Evolutionary conservation across 1,140 invertebrate species (phyloP), one percentile per base, ranked within the genome.

Genomic region (Lepidotrigona ventralis): DNA sequence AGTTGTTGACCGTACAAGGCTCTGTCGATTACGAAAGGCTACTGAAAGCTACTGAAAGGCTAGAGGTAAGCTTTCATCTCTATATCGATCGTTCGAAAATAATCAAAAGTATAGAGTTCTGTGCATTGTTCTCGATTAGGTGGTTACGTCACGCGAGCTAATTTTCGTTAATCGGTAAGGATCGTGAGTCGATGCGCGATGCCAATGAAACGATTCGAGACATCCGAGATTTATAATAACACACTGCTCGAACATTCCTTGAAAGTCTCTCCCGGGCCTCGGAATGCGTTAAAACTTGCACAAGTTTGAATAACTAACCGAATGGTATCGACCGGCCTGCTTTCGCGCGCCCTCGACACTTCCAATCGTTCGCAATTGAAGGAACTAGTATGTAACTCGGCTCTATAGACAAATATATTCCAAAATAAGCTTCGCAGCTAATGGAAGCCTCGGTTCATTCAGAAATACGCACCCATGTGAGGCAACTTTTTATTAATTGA

Each of bases 11-110:
- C 2, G 96, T 98, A 0, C 96, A 97, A 90, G 97, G 97, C 21
- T 96, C 96, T 63, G 96, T 98, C 3, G 97, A 98, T 93, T 97
- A 97, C 85, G 97, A 97, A 75, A 95, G 97, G 53, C 92, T 98
- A 68, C 93, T 96, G n/a, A 97, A 97, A 89, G 97, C 97, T 56
- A 97, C 97, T 0, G 97, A 97, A 91, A 94, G 97, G 90, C 93
- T 97, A 79, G 97, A 97, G 96, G 97, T 97, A 81, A 95, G 95
- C 95, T 66, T 54, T 17, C 29, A n/a, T 64, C 51, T 51, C 0
- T 51, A 6, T 51, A 15, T 70, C 14, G 68, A 46, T 46, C 14
- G 6, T 69, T 1, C 15, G 21, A 12, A 33, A 8, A 29, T 29
- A 29, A 64, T 64, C 19, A 46, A 46, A 46, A 8, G 19, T 33